Conservation (phyloP, 2,888 invertebrate genomes). For the Ceriagrion tenellum region DNA sequence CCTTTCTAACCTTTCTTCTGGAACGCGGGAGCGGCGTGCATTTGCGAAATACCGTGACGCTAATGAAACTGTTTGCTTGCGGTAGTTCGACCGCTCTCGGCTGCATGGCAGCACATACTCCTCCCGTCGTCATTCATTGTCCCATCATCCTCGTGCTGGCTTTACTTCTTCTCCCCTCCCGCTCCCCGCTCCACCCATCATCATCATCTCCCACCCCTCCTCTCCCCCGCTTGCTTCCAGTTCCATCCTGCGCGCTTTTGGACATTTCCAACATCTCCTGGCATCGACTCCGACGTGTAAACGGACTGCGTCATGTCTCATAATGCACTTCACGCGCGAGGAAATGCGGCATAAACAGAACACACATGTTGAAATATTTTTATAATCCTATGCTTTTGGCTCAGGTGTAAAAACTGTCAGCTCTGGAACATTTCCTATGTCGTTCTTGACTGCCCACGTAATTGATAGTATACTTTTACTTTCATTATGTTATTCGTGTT, state of each 20-base stretch:
- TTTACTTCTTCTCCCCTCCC: neutral
- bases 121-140: neutral
- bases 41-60: slow-evolving; percentile 20
- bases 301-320: neutral
- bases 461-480: no score
- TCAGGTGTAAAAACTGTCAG: no score
- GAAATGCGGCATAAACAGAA: no score
- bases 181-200: neutral
- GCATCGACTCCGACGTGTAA: no score
- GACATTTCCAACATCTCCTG: no score
- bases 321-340: no score
- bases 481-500: no score
- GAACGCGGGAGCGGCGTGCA: neutral
- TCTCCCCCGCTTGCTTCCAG: neutral
- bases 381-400: no score
- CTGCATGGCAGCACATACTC: neutral
- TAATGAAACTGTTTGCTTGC: slow-evolving; percentile 20
- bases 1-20: neutral
- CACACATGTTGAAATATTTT: no score
- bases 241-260: no score
- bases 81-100: neutral
- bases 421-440: no score
- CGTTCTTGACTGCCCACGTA: no score
- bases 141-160: neutral
- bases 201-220: neutral